These are phyloP conservation scores for Melanostoma mellinum DNA, from an alignment of 2,888 invertebrate genomes.

Conservation along the genomic window DNA sequence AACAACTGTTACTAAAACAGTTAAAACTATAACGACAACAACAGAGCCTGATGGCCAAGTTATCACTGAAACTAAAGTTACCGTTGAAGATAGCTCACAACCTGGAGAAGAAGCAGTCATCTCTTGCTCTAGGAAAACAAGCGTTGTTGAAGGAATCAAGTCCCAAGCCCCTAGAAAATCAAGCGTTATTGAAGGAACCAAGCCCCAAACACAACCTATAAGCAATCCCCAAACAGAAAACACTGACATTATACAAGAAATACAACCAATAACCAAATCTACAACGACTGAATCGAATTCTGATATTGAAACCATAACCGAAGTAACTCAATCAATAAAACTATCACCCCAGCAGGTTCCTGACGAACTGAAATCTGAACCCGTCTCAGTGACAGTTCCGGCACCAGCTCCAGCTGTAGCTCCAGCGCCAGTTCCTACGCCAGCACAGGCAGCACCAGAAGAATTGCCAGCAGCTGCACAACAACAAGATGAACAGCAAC, in stretches of 20 bases:
- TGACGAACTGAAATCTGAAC: conserved; percentile 1
- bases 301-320: conserved; percentile 55
- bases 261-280: conserved; percentile 34
- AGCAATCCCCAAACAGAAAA: conserved; percentile 32
- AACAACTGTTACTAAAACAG: conserved; percentile 25
- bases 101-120: conserved; percentile 2
- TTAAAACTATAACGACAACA: conserved; percentile 39
- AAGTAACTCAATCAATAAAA: conserved; percentile 63
- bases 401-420: not conserved
- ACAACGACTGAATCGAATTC: conserved; percentile 52
- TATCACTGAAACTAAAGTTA: conserved; percentile 33
- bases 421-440: not conserved
- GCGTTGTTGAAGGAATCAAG: not conserved
- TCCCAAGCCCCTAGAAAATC: not conserved
- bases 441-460: conserved; percentile 3
- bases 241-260: conserved; percentile 50
- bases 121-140: not conserved
- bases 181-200: not conserved
- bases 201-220: conserved; percentile 1
- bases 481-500: conserved; percentile 40
- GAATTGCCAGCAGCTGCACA: conserved; percentile 10
- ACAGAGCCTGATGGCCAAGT: conserved; percentile 33
- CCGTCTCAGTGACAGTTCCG: not conserved
- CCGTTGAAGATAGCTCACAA: conserved; percentile 6
- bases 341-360: conserved; percentile 60